Evolutionary conservation across 2,113 vertebrate genomes (phyloP).

Genomic region (Microtus richardsoni): DNA sequence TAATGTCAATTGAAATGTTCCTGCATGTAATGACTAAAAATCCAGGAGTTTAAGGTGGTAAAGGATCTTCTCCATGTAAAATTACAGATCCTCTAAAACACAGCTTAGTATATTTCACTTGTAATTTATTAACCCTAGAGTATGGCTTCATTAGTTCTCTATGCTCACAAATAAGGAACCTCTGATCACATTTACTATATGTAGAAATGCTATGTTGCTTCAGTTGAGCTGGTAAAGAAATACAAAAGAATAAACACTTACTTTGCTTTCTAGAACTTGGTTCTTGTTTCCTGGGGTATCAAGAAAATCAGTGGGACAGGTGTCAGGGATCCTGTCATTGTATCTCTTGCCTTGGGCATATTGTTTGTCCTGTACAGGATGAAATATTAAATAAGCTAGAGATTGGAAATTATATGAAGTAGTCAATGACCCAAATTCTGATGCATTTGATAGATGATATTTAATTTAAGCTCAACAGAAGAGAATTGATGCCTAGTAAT

Average conservation of each 20-base stretch:
- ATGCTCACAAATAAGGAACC: neutral
- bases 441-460: neutral
- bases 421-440: neutral
- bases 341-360: neutral
- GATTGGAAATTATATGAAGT: constrained; percentile 45
- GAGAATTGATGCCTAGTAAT: neutral
- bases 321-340: neutral
- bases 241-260: neutral
- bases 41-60: too few relatives aligned
- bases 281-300: neutral
- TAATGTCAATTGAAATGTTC: neutral
- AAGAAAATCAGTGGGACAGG: neutral
- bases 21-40: neutral
- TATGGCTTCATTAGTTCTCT: neutral
- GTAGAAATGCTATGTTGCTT: neutral
- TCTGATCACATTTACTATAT: neutral
- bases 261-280: neutral
- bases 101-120: neutral
- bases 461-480: neutral
- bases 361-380: neutral
- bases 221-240: neutral
- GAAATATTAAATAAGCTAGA: constrained; percentile 45
- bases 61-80: neutral
- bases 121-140: neutral
- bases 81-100: neutral